Percentiles rank a stretch among this genome's conserved stretches.
phyloP scores from a whole-genome alignment of 1,140 invertebrate genomes.

The Caenorhabditis tropicalis region DNA sequence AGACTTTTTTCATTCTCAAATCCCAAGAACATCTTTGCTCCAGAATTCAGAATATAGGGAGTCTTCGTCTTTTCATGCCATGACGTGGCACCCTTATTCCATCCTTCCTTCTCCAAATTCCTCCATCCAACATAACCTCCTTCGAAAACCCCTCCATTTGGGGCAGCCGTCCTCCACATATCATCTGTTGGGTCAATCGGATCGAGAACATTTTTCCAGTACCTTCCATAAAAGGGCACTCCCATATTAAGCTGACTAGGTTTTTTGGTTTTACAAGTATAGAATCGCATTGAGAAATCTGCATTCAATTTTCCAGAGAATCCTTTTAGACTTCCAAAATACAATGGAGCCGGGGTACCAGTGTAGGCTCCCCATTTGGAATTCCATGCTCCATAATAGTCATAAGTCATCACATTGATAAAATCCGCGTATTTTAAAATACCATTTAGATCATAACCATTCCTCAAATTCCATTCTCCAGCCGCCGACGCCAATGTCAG shows the following conservation, averaged over 20 bases:
- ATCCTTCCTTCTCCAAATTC: conserved; percentile 52
- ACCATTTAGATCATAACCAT: conserved; percentile 63
- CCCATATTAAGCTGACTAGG: conserved; percentile 62
- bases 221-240: conserved; percentile 71
- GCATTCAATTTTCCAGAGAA: conserved; percentile 70
- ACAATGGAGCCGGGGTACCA: conserved; percentile 66
- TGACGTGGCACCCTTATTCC: conserved; percentile 20
- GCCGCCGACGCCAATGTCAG: conserved; percentile 65
- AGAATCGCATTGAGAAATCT: conserved; percentile 69
- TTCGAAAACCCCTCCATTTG: conserved; percentile 58
- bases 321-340: conserved; percentile 62
- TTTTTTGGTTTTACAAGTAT: conserved; percentile 61
- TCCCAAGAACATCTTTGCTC: conserved; percentile 56
- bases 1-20: conserved; percentile 59
- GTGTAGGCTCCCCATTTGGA: conserved; percentile 69
- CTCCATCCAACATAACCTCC: conserved; percentile 62
- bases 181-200: conserved; percentile 61
- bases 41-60: conserved; percentile 55
- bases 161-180: conserved; percentile 66
- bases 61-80: conserved; percentile 59
- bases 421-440: conserved; percentile 65
- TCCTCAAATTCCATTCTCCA: conserved; percentile 66
- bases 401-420: conserved; percentile 71
- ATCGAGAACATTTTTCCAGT: conserved; percentile 67
- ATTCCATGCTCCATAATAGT: conserved; percentile 62